Percentiles rank a stretch among this genome's conserved stretches.
phyloP scores from a whole-genome alignment of 2,797 vertebrate species.

The Rhinichthys osculus region DNA sequence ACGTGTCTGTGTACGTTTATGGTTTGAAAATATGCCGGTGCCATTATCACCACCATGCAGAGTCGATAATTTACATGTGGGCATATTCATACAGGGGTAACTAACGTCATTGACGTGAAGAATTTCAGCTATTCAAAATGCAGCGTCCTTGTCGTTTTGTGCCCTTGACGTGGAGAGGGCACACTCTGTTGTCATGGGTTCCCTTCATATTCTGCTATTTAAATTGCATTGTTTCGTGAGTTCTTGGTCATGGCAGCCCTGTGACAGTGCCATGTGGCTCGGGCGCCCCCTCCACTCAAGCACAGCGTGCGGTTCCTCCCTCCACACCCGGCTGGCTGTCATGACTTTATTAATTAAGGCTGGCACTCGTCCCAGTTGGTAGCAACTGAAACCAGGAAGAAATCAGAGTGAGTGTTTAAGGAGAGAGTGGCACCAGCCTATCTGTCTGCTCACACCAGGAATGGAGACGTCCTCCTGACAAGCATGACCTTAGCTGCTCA shows the following conservation, averaged over 20 bases:
- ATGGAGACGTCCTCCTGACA: slow-evolving; percentile 20
- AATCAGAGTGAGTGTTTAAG: slow-evolving; percentile 1
- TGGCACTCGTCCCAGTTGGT: slow-evolving; percentile 37
- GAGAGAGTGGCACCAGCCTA: slow-evolving; percentile 14
- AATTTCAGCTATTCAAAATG: slow-evolving; percentile 12
- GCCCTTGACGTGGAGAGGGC: neutral
- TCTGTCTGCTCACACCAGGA: slow-evolving; percentile 12
- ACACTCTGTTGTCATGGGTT: neutral
- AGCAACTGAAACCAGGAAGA: slow-evolving; percentile 27
- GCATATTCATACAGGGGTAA: neutral
- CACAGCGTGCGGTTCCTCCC: slow-evolving; percentile 2
- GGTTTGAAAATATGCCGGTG: slow-evolving; percentile 1
- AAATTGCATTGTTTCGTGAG: slow-evolving; percentile 17
- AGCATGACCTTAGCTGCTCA: slow-evolving; percentile 36
- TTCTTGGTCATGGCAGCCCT: neutral
- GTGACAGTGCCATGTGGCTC: neutral
- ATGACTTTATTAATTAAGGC: slow-evolving; percentile 43
- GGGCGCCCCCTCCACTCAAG: neutral
- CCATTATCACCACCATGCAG: slow-evolving; percentile 6
- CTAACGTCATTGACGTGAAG: neutral
- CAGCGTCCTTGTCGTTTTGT: neutral
- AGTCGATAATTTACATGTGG: neutral
- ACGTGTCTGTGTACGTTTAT: neutral
- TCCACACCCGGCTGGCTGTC: slow-evolving; percentile 24
- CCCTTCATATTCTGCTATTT: slow-evolving; percentile 10